These are phyloP conservation scores for Lepidocyrtinus sp. DNA, from an alignment of 2,888 invertebrate genomes.

Conservation along the genomic window DNA sequence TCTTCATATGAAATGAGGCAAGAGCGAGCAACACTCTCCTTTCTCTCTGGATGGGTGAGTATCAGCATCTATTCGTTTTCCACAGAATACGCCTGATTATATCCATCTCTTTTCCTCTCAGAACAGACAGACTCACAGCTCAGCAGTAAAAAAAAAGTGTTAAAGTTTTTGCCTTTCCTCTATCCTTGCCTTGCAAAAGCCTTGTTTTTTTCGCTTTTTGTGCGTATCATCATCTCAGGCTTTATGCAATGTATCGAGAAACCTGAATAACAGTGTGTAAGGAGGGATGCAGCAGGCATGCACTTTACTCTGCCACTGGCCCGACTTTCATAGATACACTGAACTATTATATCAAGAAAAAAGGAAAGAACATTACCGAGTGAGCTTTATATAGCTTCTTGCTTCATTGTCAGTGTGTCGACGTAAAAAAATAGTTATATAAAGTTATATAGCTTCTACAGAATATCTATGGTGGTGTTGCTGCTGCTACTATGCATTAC, in stretches of 20 bases:
- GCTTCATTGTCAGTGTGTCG: constrained; percentile 14
- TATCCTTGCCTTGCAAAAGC: constrained; percentile 13
- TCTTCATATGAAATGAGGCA: too few relatives aligned
- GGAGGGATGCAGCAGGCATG: constrained; percentile 57
- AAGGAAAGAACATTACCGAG: constrained; percentile 2
- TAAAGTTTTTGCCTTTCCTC: constrained; percentile 28
- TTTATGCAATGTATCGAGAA: neutral
- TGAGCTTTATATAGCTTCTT: neutral
- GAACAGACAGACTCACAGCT: neutral
- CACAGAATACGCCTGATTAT: constrained; percentile 55
- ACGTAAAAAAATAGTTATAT: neutral
- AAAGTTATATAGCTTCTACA: neutral
- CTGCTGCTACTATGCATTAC: constrained; percentile 28
- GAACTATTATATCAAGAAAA: neutral
- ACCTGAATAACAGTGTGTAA: constrained; percentile 6
- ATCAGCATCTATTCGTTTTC: constrained; percentile 60
- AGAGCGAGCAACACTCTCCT: constrained; percentile 54
- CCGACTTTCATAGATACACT: constrained; percentile 32
- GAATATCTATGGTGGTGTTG: neutral
- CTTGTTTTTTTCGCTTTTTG: constrained; percentile 29
- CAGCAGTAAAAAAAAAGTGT: neutral
- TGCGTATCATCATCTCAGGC: constrained; percentile 39
- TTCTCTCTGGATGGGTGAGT: constrained; percentile 62
- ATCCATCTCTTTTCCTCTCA: constrained; percentile 36
- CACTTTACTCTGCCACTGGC: constrained; percentile 50